Evolutionary conservation across 2,888 invertebrate genomes (phyloP).

Genomic region (Allophyes oxyacanthae): DNA sequence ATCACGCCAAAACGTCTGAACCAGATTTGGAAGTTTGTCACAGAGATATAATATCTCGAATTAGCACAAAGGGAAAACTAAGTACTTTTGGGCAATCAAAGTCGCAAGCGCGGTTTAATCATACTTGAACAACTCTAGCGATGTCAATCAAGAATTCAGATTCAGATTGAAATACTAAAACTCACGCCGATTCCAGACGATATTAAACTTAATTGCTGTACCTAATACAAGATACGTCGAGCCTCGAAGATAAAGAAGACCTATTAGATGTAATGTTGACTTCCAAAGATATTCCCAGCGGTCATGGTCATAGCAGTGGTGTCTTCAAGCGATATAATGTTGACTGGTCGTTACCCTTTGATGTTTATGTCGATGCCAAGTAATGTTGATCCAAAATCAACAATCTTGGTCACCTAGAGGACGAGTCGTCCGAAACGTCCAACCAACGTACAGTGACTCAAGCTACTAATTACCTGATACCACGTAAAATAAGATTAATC

Average conservation of each 20-base stretch:
- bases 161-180: too few relatives aligned
- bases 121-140: too few relatives aligned
- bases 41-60: too few relatives aligned
- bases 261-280: neutral
- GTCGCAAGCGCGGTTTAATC: too few relatives aligned
- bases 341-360: constrained; percentile 15
- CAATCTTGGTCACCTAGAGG: constrained; percentile 7
- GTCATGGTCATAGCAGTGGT: neutral
- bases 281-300: constrained; percentile 2
- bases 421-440: constrained; percentile 1
- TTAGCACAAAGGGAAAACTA: too few relatives aligned
- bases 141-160: too few relatives aligned
- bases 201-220: neutral
- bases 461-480: constrained; percentile 5
- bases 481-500: constrained; percentile 1
- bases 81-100: too few relatives aligned
- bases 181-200: too few relatives aligned
- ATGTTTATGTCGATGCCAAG: constrained; percentile 4
- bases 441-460: constrained; percentile 1
- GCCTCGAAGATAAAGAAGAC: constrained; percentile 7
- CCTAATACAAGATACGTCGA: neutral
- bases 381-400: constrained; percentile 13
- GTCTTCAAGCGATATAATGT: constrained; percentile 11
- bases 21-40: too few relatives aligned
- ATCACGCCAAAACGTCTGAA: too few relatives aligned